Conservation (phyloP, 2,888 invertebrate genomes). For the Sinopyrophorus schimmeli region DNA sequence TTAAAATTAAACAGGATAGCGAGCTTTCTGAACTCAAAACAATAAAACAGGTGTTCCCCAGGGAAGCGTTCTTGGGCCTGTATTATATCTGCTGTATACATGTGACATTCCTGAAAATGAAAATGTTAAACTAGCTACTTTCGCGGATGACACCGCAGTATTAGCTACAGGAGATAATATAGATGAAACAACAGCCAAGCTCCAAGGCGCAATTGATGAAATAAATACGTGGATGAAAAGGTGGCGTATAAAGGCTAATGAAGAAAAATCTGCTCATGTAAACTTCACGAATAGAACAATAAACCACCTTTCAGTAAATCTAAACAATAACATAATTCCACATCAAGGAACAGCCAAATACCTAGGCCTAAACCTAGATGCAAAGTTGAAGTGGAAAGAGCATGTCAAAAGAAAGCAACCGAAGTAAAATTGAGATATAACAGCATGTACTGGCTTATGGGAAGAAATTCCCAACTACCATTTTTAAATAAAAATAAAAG, state of each 20-base stretch:
- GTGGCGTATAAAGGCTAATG: slow-evolving; percentile 2
- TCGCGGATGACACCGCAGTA: neutral
- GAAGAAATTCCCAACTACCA: too few relatives aligned
- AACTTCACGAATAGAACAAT: slow-evolving; percentile 11
- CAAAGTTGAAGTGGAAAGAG: slow-evolving; percentile 10
- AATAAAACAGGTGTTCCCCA: slow-evolving; percentile 13
- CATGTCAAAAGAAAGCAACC: slow-evolving; percentile 7
- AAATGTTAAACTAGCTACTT: slow-evolving; percentile 1
- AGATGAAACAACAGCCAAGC: slow-evolving; percentile 8
- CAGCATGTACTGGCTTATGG: slow-evolving; percentile 7
- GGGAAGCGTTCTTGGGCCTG: slow-evolving; percentile 10
- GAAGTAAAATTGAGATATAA: slow-evolving; percentile 7
- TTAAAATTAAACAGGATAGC: slow-evolving; percentile 3
- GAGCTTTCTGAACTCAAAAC: slow-evolving; percentile 5
- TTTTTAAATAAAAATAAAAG: too few relatives aligned
- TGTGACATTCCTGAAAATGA: neutral
- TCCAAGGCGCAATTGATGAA: slow-evolving; percentile 11
- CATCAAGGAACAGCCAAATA: slow-evolving; percentile 1
- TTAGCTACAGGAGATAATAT: slow-evolving; percentile 10
- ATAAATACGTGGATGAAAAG: slow-evolving; percentile 7
- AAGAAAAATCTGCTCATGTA: slow-evolving; percentile 4
- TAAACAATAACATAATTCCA: slow-evolving; percentile 5
- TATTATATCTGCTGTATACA: slow-evolving; percentile 1
- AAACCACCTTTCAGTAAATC: slow-evolving; percentile 3
- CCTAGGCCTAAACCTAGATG: slow-evolving; percentile 1